Evolutionary conservation across 2,888 invertebrate genomes (phyloP), one percentile per base, ranked within the genome.

Genomic region (Peribatodes rhomboidaria): DNA sequence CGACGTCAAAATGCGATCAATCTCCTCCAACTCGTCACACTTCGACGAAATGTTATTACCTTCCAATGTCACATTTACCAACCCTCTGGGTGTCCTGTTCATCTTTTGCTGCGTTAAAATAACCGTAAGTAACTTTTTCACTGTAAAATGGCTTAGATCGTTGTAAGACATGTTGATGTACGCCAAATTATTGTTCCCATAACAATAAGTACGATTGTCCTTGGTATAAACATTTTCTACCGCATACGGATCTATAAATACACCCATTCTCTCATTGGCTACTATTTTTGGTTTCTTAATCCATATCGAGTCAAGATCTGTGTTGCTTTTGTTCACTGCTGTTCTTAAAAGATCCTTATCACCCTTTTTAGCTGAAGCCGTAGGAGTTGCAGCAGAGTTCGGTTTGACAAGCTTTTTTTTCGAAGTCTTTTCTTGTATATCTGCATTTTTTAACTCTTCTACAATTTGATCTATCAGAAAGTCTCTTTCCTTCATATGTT

Each of bases 91-190:
- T 33, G 1, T 35, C n/a, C 35, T 33, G 11, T 37, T 44, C 2
- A 14, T 13, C 4, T 9, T 10, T 22, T 56, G 13, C 33, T 56
- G 56, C 10, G 20, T 14, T 13, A 46, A 10, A 0, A 56, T 9
- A n/a, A 56, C 46, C 4, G 31, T 1, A 9, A 56, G 44, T 35
- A 56, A 20, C 11, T 22, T 37, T 37, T 46, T 56, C 4, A 56
- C 56, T 33, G 35, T 35, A 1, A 37, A n/a, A 46, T 37, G 46
- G 22, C 46, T 33, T 11, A 56, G 2, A 37, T 56, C 20, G n/a
- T 46, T 56, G 9, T 56, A 56, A 35, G 56, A 46, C 11, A 56
- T 18, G n/a, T 56, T 56, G 22, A 56, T 31, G 37, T 56, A 56
- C 2, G 56, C 56, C 6, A 56, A 10, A 22, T 2, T 13, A 35